Conservation (phyloP, 2,888 invertebrate genomes). For the Tridacna crocea region DNA sequence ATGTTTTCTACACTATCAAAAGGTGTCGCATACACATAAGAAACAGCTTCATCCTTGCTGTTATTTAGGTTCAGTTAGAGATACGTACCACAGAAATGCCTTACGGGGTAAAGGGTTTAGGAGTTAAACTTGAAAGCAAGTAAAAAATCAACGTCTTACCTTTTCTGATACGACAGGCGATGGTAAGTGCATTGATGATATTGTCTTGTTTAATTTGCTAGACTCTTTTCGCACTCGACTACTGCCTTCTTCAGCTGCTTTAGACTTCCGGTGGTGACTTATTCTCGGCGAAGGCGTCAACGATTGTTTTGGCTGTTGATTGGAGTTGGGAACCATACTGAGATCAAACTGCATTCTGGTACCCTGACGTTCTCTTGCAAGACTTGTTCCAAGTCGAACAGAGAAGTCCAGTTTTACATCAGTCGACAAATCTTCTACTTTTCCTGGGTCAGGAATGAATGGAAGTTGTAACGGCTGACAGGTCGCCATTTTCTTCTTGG, state of each 20-base stretch:
- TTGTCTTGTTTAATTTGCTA: background rate
- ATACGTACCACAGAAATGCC: no score
- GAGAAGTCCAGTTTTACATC: conserved; percentile 61
- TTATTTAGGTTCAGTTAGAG: no score
- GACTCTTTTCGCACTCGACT: conserved; percentile 2
- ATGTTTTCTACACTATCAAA: no score
- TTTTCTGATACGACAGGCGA: no score
- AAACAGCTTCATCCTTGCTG: no score
- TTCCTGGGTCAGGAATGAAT: conserved; percentile 65
- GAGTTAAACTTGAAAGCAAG: no score
- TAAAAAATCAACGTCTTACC: no score
- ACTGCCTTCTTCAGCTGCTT: background rate
- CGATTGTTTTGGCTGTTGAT: background rate
- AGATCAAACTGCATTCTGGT: background rate
- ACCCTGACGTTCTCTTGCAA: conserved; percentile 53
- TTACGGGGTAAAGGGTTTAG: no score
- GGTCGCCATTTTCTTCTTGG: background rate
- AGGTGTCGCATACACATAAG: no score
- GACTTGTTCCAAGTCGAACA: conserved; percentile 65
- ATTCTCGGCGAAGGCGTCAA: background rate
- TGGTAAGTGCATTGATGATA: no score
- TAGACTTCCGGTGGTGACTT: background rate
- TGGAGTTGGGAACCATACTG: background rate
- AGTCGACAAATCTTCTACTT: conserved; percentile 44
- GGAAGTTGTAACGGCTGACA: conserved; percentile 53